Percentiles rank a stretch among this genome's conserved stretches.
These are phyloP conservation scores for Melanotaenia trifasciata DNA, from an alignment of 2,797 vertebrate species.

Conservation along the genomic window DNA sequence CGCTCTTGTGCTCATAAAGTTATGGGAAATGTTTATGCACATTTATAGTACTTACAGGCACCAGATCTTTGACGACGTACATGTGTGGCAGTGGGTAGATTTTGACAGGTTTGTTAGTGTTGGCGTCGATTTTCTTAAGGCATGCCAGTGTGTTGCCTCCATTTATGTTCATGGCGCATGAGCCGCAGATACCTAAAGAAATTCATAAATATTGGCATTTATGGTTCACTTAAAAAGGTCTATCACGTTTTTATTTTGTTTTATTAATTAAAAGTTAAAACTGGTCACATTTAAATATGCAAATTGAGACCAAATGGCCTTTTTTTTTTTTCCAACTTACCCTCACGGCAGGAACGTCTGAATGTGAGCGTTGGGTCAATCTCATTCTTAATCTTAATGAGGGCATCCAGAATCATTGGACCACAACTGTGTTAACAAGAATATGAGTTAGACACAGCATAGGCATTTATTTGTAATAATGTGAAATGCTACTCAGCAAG, in stretches of 20 bases:
- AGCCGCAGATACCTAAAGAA: slow-evolving; percentile 92
- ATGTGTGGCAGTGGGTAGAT: slow-evolving; percentile 98
- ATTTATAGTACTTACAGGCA: slow-evolving; percentile 88
- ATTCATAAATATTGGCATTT: slow-evolving; percentile 1
- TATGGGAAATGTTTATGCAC: neutral
- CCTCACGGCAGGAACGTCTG: slow-evolving; percentile 93
- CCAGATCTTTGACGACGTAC: slow-evolving; percentile 98
- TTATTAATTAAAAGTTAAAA: neutral
- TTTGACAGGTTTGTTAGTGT: slow-evolving; percentile 88
- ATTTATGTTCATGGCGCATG: slow-evolving; percentile 97
- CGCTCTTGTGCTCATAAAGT: neutral
- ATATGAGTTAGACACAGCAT: neutral
- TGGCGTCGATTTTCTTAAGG: slow-evolving; percentile 88
- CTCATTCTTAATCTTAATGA: slow-evolving; percentile 98
- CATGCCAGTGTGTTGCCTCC: slow-evolving; percentile 95
- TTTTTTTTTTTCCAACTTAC: slow-evolving; percentile 74
- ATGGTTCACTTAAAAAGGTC: neutral
- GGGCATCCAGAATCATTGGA: slow-evolving; percentile 93
- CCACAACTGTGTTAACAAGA: slow-evolving; percentile 84
- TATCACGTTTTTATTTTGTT: neutral
- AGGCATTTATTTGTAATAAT: neutral
- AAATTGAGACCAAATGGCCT: neutral
- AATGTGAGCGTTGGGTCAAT: slow-evolving; percentile 93
- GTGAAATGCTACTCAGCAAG: neutral
- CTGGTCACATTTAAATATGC: neutral